A percentile compares a stretch with the other conserved stretches of the same genome.
Conservation (phyloP, 2,113 vertebrate genomes). For the Gavialis gangeticus region DNA sequence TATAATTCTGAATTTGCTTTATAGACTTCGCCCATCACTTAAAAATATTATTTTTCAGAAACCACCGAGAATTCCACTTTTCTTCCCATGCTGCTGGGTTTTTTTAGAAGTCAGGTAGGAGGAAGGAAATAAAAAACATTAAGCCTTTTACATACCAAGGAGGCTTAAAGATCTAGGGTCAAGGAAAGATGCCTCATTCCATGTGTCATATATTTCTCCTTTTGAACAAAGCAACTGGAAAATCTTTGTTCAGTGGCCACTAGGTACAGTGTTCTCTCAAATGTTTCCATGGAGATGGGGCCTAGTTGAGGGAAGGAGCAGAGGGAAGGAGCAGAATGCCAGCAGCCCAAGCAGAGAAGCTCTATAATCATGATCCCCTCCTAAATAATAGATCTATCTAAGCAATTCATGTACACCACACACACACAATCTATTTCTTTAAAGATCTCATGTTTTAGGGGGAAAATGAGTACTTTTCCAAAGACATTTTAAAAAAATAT, state of each 20-base stretch:
- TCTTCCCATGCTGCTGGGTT: neutral
- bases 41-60: neutral
- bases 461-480: neutral
- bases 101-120: neutral
- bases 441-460: neutral
- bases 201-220: neutral
- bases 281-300: constrained; percentile 74
- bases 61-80: neutral
- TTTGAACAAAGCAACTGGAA: constrained; percentile 21
- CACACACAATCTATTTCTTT: neutral
- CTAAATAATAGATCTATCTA: fast-evolving
- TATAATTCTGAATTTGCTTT: neutral
- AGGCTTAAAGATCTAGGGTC: neutral
- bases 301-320: neutral
- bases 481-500: neutral
- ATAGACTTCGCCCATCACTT: neutral
- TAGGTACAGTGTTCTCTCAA: constrained; percentile 14
- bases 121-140: neutral
- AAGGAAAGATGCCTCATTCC: neutral
- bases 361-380: neutral
- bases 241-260: neutral
- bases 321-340: neutral
- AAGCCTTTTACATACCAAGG: neutral
- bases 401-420: fast-evolving
- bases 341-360: neutral